These are phyloP conservation scores for Drosophila kuntzei DNA, from an alignment of 2,888 invertebrate genomes.

Conservation along the genomic window DNA sequence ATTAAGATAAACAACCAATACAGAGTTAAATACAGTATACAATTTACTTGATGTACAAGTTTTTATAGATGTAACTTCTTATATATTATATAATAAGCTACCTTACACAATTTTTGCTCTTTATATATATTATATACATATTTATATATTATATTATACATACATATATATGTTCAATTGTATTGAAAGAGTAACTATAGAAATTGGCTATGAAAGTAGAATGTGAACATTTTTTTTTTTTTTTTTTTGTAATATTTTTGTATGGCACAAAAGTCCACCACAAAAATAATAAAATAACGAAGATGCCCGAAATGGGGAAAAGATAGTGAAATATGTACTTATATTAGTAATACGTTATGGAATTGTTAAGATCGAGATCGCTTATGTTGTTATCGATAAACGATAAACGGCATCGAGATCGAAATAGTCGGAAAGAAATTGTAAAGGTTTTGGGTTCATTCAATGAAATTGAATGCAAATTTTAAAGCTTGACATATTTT, in stretches of 20 bases:
- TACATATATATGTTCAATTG: slow-evolving; percentile 2
- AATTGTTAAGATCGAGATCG: slow-evolving; percentile 18
- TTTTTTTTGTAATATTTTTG: slow-evolving; percentile 42
- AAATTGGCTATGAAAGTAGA: slow-evolving; percentile 27
- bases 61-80: slow-evolving; percentile 11
- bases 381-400: slow-evolving; percentile 3
- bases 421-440: slow-evolving; percentile 12
- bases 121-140: slow-evolving; percentile 21
- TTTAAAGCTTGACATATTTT: slow-evolving; percentile 31
- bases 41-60: slow-evolving; percentile 18
- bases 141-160: too few species aligned
- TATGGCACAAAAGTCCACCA: slow-evolving; percentile 18
- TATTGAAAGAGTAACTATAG: slow-evolving; percentile 11
- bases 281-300: slow-evolving; percentile 1
- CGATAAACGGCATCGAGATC: background rate
- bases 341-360: slow-evolving; percentile 18
- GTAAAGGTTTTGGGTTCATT: slow-evolving; percentile 34
- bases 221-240: slow-evolving; percentile 18
- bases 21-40: background rate
- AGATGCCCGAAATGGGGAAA: slow-evolving; percentile 4
- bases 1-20: background rate
- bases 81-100: slow-evolving; percentile 12
- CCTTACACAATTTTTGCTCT: slow-evolving; percentile 28
- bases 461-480: slow-evolving; percentile 51
- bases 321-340: background rate